Evolutionary conservation across 2,113 vertebrate species (phyloP).

Genomic region (Phyllostomus hastatus): DNA sequence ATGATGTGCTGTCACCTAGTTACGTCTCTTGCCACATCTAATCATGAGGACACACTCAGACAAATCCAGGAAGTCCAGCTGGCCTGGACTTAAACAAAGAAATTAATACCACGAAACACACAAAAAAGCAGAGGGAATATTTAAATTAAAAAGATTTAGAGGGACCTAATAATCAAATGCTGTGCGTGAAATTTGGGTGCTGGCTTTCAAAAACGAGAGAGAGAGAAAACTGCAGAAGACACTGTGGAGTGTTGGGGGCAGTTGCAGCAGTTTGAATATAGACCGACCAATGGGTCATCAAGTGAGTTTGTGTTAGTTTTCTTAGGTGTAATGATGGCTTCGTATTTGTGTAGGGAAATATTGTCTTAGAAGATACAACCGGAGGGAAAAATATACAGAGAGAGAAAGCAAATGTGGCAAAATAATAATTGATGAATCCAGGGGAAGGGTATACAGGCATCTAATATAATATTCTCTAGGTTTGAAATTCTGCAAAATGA

Average conservation of each 20-base stretch:
- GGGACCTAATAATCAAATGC: neutral
- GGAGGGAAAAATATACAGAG: neutral
- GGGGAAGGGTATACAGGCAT: neutral
- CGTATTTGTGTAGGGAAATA: neutral
- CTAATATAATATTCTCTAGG: neutral
- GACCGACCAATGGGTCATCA: neutral
- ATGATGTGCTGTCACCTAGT: neutral
- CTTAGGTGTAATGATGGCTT: neutral
- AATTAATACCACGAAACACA: neutral
- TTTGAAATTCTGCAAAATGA: neutral
- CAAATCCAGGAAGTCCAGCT: slow-evolving; percentile 21
- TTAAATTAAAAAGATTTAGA: neutral
- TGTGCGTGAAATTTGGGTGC: neutral
- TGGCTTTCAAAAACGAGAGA: neutral
- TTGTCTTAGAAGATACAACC: neutral
- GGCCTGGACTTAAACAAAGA: neutral
- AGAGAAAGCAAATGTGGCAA: neutral
- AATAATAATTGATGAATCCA: neutral
- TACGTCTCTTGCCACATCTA: neutral
- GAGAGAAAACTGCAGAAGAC: neutral
- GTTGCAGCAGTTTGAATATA: neutral
- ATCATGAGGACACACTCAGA: neutral
- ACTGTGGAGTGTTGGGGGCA: neutral
- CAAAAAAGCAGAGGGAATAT: neutral
- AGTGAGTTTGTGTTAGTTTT: neutral